Percentiles rank a stretch among this genome's conserved stretches.
Conservation (phyloP, 2,797 vertebrate species). For the Anomalospiza imberbis region DNA sequence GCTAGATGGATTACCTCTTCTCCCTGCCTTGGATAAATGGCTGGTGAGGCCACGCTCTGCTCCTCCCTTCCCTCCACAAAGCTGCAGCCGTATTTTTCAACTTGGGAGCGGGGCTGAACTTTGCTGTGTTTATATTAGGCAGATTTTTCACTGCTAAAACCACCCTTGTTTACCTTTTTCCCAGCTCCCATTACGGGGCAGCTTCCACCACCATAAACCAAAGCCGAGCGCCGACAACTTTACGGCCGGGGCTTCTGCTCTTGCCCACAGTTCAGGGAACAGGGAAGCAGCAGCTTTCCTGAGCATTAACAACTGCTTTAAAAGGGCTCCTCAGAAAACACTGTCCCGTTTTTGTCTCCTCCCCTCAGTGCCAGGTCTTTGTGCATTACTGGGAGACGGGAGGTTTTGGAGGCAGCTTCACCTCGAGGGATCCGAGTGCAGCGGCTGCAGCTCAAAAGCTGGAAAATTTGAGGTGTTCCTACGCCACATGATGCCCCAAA, state of each 20-base stretch:
- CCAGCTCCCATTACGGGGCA: constrained; percentile 27
- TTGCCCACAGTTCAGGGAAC: constrained; percentile 70
- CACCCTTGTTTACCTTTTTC: constrained; percentile 69
- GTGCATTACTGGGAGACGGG: background rate
- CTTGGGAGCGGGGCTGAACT: constrained; percentile 40
- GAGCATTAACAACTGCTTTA: constrained; percentile 1
- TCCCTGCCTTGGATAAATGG: constrained; percentile 58
- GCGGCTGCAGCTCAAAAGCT: background rate
- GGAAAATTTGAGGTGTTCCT: background rate
- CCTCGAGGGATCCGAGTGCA: background rate
- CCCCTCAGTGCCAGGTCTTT: background rate
- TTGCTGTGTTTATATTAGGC: constrained; percentile 70
- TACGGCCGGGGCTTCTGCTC: background rate
- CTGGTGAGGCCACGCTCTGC: constrained; percentile 44
- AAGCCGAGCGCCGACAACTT: constrained; percentile 31
- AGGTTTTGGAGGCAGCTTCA: background rate
- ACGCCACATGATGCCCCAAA: accelerated
- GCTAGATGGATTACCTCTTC: constrained; percentile 65
- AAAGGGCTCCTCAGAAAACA: constrained; percentile 14
- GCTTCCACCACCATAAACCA: constrained; percentile 54
- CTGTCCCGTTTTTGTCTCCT: background rate
- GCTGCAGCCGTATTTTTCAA: constrained; percentile 59
- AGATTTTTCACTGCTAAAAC: constrained; percentile 73
- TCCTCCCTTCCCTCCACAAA: constrained; percentile 67
- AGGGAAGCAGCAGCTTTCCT: constrained; percentile 35